Conservation (phyloP, 1,140 invertebrate species). For the Dreissena rostriformis region DNA sequence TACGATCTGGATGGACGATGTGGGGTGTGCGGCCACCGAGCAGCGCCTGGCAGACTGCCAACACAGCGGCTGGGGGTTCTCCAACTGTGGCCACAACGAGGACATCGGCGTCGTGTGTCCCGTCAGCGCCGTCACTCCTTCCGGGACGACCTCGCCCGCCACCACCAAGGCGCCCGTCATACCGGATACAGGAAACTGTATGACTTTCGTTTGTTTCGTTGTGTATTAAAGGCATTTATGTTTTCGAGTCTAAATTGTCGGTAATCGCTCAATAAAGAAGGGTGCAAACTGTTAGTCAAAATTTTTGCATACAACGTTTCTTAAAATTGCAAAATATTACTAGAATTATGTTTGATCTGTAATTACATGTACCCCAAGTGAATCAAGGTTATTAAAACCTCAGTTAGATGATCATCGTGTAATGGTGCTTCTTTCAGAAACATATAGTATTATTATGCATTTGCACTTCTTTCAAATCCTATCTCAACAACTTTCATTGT, state of each 20-base stretch:
- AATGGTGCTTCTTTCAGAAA: too few species aligned
- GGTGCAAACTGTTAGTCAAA: neutral
- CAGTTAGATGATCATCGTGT: too few species aligned
- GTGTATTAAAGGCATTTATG: neutral
- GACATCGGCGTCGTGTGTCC: constrained; percentile 44
- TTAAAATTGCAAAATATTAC: too few species aligned
- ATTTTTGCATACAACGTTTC: neutral
- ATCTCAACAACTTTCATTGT: too few species aligned
- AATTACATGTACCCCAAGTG: too few species aligned
- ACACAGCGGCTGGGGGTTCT: constrained; percentile 7
- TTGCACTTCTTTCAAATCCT: too few species aligned
- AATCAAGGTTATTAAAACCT: too few species aligned
- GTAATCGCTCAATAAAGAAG: neutral
- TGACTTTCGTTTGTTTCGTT: neutral
- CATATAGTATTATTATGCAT: too few species aligned
- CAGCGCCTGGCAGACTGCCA: constrained; percentile 1
- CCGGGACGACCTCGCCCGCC: neutral
- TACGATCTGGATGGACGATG: constrained; percentile 33
- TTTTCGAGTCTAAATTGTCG: neutral
- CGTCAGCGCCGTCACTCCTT: neutral
- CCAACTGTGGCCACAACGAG: constrained; percentile 29
- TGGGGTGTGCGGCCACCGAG: constrained; percentile 35
- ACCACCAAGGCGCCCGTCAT: constrained; percentile 19
- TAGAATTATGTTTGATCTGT: too few species aligned
- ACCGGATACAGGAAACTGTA: constrained; percentile 41